Percentiles rank a stretch among this genome's conserved stretches.
Evolutionary conservation across 2,797 vertebrate genomes (phyloP).

Genomic region (Bradypodion ventrale): DNA sequence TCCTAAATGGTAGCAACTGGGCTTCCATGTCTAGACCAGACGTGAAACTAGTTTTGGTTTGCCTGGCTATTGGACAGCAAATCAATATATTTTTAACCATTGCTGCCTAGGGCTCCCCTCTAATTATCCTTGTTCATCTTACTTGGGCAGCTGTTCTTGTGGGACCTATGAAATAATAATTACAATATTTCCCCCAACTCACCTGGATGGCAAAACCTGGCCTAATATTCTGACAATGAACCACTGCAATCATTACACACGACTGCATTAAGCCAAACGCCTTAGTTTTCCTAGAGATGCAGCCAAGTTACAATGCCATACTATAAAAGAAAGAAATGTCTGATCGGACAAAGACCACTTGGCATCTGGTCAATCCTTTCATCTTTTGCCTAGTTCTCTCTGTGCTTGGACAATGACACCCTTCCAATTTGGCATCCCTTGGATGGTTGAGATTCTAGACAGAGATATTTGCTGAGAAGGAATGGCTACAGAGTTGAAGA

Average conservation of each 20-base stretch:
- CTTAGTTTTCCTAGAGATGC: conserved; percentile 68
- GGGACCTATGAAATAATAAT: not conserved
- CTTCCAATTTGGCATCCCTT: conserved; percentile 33
- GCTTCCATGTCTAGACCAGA: no score
- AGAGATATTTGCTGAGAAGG: conserved; percentile 40
- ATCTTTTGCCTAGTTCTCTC: conserved; percentile 63
- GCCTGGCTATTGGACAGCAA: not conserved
- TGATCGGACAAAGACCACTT: conserved; percentile 66
- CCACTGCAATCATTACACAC: conserved; percentile 53
- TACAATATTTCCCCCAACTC: conserved; percentile 36
- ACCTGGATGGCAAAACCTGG: conserved; percentile 31
- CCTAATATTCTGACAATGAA: conserved; percentile 46
- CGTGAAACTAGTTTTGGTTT: not conserved
- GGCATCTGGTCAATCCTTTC: conserved; percentile 58
- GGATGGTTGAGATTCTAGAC: conserved; percentile 34
- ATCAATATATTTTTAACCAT: not conserved
- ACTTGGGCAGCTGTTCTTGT: not conserved
- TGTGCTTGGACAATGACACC: conserved; percentile 58
- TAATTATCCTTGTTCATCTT: not conserved
- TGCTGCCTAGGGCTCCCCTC: not conserved
- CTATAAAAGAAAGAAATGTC: conserved; percentile 67
- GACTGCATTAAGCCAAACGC: conserved; percentile 35
- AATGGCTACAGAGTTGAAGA: conserved; percentile 20
- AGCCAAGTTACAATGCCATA: conserved; percentile 61
- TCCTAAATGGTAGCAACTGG: no score